phyloP scores from a whole-genome alignment of 2,797 vertebrate species.

The Artibeus jamaicensis region DNA sequence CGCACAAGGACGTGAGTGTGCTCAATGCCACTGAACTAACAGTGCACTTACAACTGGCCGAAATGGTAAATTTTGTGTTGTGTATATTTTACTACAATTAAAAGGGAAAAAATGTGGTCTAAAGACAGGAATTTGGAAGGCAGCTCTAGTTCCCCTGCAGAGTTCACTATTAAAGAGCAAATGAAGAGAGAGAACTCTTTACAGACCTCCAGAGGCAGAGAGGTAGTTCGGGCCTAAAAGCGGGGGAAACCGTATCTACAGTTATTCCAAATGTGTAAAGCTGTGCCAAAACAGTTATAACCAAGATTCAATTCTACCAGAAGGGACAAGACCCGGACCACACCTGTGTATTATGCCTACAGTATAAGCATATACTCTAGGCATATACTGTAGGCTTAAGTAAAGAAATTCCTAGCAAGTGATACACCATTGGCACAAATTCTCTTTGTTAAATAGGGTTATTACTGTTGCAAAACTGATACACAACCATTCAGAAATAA shows the following conservation, averaged over 20 bases:
- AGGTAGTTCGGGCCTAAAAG: neutral
- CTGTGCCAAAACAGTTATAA: neutral
- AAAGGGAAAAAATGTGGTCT: neutral
- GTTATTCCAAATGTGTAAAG: neutral
- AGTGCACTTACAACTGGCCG: neutral
- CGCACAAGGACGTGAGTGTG: neutral
- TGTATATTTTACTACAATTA: neutral
- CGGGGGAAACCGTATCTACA: neutral
- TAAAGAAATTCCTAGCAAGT: neutral
- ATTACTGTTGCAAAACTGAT: neutral
- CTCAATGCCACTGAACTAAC: neutral
- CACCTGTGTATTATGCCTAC: neutral
- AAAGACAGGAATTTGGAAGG: slow-evolving; percentile 27
- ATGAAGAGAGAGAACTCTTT: neutral
- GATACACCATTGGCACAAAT: neutral
- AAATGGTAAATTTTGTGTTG: neutral
- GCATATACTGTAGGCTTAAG: no score
- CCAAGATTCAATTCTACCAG: neutral
- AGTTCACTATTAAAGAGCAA: neutral
- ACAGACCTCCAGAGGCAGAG: neutral
- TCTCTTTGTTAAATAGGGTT: neutral
- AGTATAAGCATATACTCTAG: neutral
- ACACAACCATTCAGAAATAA: neutral
- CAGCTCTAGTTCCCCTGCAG: neutral
- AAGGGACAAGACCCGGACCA: neutral